Base-by-base conservation (phyloP, 2,113 vertebrate genomes). In the Uropsilus gracilis region DNA sequence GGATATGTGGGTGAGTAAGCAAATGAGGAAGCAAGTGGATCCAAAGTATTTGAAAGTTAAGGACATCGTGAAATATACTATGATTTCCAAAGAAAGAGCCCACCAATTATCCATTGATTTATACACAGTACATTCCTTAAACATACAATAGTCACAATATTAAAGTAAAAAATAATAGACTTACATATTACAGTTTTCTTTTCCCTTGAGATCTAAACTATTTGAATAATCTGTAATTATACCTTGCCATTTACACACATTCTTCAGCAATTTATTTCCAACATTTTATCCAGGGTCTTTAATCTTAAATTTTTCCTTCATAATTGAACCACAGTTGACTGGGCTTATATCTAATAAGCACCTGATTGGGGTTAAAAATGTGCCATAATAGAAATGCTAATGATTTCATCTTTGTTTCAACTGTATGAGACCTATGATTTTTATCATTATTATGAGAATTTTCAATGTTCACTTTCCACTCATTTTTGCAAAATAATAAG, bases 401-500 rank as follows among this genome's bases (percentile, higher is more conserved):
- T 73, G 80, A 93, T 95, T 95, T 93, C 80, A 81, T 95, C 80
- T 94, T 96, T 95, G 68, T 96, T 96, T 97, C 75, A 90, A 72
- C n/a, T 92, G n/a, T 93, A 77, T 81, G 81, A 95, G 90, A 96
- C 86, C 84, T 96, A 82, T 57, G 76, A 80, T 93, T 96, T 94
- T 95, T 94, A 72, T 89, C 84, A 91, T 46, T 87, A 96, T 91
- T 95, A 97, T 87, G 75, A 88, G 81, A 44, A 88, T 91, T 97
- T 93, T 84, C 72, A 96, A 73, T 69, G 84, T 92, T 91, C 87
- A 77, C 94, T 96, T 97, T 91, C 76, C 57, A 94, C 57, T 93
- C 80, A 90, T 95, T 96, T 92, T 96, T 89, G 91, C 81, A 97
- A 97, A 96, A 95, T 95, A 95, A 96, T 95, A 93, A 97, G 96